Evolutionary conservation across 2,797 vertebrate species (phyloP), one percentile per base, ranked within the genome.

Genomic region (Coregonus sp.): DNA sequence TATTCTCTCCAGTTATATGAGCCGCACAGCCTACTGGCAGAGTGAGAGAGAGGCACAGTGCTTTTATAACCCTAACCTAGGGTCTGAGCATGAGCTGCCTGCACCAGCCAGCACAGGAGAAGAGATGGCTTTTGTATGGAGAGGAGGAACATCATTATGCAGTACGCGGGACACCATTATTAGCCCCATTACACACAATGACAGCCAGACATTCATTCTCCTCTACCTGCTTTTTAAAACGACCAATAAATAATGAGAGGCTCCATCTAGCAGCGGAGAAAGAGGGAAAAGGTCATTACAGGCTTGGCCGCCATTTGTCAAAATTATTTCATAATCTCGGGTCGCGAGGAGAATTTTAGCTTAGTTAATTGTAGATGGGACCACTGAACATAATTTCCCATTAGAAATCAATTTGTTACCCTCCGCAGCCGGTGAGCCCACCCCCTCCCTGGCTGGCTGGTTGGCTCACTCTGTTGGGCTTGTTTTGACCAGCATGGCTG

Each of bases 161-260:
- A 80, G 86, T 72, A 75, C 85, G 81, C 84, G 82, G 91, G 89
- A 92, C 87, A 88, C 91, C 91, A 94, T 95, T 94, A 94, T 94
- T 92, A 93, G 93, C 89, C 88, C 93, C 93, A 95, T 94, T 95
- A 94, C 93, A 92, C 93, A 93, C 91, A 89, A 82, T 94, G 93
- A 94, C 93, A 94, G 93, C 87, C 71, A 56, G 87, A 90, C 93
- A 94, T 95, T 94, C 87, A 93, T 94, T 93, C 90, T 93, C 88
- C 88, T 82, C 89, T 92, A 94, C 92, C 92, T 93, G 91, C 93
- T 93, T 92, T 94, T 93, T 92, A 94, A 92, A 93, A 91, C 85
- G 84, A 66, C 78, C 91, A 87, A 94, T 94, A 92, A 94, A 94
- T 94, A 94, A 93, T 89, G 88, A 87, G 87, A 82, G 14, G 9